Evolutionary conservation across 64 coral and sea anemone genomes (phyloP).

Genomic region (Montipora sp.): DNA sequence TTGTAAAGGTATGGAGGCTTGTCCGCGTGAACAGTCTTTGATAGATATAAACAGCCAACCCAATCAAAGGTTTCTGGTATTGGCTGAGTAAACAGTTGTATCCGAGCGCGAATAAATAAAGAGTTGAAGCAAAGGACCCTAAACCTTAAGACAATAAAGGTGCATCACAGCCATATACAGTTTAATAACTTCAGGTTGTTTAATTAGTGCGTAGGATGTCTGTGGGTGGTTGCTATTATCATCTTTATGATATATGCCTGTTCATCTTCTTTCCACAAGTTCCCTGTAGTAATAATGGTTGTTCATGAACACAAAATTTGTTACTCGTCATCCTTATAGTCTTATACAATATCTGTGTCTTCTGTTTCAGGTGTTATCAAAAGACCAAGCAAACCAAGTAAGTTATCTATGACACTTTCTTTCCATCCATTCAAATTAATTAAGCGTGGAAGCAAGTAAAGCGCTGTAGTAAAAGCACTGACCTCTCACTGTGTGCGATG

Average conservation of each 20-base stretch:
- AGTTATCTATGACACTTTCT: background rate
- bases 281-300: background rate
- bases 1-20: constrained; percentile 38
- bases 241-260: no score
- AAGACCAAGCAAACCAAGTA: constrained; percentile 48
- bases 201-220: background rate
- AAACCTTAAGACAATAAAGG: no score
- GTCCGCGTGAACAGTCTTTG: background rate
- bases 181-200: background rate
- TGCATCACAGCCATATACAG: background rate
- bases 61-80: no score
- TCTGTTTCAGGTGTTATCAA: constrained; percentile 27
- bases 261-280: background rate
- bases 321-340: background rate
- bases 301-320: background rate
- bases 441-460: background rate
- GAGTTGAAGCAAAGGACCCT: background rate
- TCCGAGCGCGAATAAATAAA: no score
- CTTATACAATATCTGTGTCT: background rate
- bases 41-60: no score
- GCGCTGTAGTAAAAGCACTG: background rate
- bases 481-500: no score
- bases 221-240: no score
- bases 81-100: no score
- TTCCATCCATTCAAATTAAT: background rate